Evolutionary conservation across 2,888 invertebrate species (phyloP).

Genomic region (Aspidiotus destructor): DNA sequence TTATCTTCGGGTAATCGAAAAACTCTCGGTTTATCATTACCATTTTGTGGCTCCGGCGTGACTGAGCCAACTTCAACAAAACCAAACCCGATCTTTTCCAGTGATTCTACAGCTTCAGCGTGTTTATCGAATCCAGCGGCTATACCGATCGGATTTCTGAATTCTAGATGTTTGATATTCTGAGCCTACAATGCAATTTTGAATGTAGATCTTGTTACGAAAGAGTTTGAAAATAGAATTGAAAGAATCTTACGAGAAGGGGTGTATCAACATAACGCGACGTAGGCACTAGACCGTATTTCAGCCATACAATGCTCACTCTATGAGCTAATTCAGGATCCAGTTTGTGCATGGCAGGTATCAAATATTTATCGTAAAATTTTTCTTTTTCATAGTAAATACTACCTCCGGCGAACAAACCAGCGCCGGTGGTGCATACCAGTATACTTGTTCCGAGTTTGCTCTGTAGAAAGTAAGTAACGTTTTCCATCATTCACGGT

Average conservation of each 20-base stretch:
- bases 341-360: constrained; percentile 59
- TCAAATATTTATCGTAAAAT: constrained; percentile 62
- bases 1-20: constrained; percentile 75
- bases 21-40: constrained; percentile 86
- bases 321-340: constrained; percentile 78
- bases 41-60: constrained; percentile 85
- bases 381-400: constrained; percentile 44
- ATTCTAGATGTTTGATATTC: constrained; percentile 54
- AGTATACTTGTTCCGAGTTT: not conserved
- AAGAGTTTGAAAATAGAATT: not conserved
- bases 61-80: constrained; percentile 94
- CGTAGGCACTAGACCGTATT: constrained; percentile 62
- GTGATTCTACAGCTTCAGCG: constrained; percentile 75
- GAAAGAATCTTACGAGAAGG: constrained; percentile 49
- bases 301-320: constrained; percentile 62
- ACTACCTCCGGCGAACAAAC: not conserved
- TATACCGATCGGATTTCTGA: constrained; percentile 89
- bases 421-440: not conserved
- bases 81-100: constrained; percentile 80
- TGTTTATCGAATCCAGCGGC: constrained; percentile 99
- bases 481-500: too few relatives aligned
- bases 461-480: too few relatives aligned
- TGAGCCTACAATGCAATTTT: not conserved
- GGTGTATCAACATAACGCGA: constrained; percentile 52
- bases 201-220: too few relatives aligned